Evolutionary conservation across 1,140 invertebrate genomes (phyloP).

Genomic region (Myzus persicae): DNA sequence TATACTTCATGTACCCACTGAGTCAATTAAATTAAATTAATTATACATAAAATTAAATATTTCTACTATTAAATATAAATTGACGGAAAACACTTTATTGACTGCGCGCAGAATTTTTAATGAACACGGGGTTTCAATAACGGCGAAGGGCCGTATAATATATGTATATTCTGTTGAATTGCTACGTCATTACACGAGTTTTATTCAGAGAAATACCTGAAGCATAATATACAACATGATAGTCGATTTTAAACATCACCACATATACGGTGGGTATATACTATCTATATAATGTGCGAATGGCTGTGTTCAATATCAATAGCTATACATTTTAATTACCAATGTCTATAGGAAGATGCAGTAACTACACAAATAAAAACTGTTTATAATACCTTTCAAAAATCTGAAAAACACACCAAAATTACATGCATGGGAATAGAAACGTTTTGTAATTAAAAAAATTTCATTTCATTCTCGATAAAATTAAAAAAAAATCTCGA

Average conservation of each 20-base stretch:
- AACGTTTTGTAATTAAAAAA: constrained; percentile 9
- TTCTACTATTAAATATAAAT: neutral
- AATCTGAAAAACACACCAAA: neutral
- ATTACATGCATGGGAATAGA: neutral
- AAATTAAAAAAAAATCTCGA: neutral
- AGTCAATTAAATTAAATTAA: neutral
- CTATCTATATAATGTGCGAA: neutral
- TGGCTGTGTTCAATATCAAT: neutral
- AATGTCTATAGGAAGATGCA: neutral
- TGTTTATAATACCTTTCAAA: neutral
- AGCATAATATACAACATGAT: neutral
- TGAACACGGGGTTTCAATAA: neutral
- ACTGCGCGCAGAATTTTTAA: neutral
- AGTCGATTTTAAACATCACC: neutral
- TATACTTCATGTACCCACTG: neutral
- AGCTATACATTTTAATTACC: neutral
- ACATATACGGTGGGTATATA: neutral
- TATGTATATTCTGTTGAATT: too few relatives aligned
- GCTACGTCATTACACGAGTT: neutral
- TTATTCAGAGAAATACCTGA: neutral
- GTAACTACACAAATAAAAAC: neutral
- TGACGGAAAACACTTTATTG: neutral
- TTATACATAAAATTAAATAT: neutral
- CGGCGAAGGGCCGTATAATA: too few relatives aligned
- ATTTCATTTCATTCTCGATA: neutral